A percentile compares a stretch with the other conserved stretches of the same genome.
Conservation (phyloP, 2,888 invertebrate genomes). For the Cacoxenus indagator region DNA sequence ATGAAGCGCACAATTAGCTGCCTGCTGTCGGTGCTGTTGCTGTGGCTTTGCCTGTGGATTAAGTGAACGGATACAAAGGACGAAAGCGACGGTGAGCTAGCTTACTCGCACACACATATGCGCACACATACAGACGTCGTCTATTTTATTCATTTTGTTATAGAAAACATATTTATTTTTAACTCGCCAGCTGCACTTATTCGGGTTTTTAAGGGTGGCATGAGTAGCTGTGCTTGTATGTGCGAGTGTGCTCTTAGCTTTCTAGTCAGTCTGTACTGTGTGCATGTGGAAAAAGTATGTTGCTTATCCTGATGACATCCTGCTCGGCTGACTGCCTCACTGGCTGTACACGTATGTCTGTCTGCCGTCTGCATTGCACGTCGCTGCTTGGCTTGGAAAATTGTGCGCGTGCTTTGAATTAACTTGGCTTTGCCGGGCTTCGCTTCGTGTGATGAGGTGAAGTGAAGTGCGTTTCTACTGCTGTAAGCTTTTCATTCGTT, state of each 20-base stretch:
- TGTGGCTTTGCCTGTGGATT: slow-evolving; percentile 36
- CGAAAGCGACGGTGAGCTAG: slow-evolving; percentile 7
- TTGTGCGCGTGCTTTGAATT: slow-evolving; percentile 38
- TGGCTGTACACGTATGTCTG: slow-evolving; percentile 17
- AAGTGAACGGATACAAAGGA: slow-evolving; percentile 45
- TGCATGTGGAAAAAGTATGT: background rate
- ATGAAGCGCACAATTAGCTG: slow-evolving; percentile 12
- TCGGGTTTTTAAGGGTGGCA: slow-evolving; percentile 4
- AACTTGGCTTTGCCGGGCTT: slow-evolving; percentile 32
- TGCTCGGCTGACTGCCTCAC: background rate
- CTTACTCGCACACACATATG: background rate
- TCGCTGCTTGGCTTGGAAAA: slow-evolving; percentile 25
- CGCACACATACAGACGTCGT: background rate
- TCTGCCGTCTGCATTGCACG: slow-evolving; percentile 24
- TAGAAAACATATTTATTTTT: slow-evolving; percentile 41
- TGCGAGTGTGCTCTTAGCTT: background rate
- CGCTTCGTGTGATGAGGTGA: background rate
- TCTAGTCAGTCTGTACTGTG: background rate
- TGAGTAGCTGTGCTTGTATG: background rate
- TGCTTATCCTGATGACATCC: slow-evolving; percentile 40
- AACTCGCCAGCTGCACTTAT: slow-evolving; percentile 28
- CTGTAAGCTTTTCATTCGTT: slow-evolving; percentile 7
- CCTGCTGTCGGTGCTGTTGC: slow-evolving; percentile 25
- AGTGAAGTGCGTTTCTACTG: background rate
- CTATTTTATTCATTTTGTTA: slow-evolving; percentile 19